Conservation (phyloP, 2,888 invertebrate species). For the Melitaea athalia region DNA sequence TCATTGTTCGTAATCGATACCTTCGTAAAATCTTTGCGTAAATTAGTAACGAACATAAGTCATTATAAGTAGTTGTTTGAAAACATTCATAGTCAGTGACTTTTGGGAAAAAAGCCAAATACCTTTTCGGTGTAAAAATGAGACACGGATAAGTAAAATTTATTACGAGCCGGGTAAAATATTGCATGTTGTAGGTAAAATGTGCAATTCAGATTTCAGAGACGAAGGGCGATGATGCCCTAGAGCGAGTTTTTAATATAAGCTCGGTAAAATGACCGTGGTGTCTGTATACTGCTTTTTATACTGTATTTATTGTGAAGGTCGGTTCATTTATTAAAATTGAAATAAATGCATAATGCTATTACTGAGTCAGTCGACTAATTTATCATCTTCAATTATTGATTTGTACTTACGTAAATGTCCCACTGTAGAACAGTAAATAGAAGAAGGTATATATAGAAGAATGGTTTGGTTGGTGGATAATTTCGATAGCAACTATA, state of each 20-base stretch:
- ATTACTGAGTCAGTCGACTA: conserved; percentile 9
- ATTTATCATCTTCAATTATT: background rate
- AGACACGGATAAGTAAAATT: conserved; percentile 57
- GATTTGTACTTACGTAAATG: background rate
- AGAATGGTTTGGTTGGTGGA: too few relatives aligned
- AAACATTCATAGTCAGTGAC: conserved; percentile 43
- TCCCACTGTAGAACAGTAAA: too few relatives aligned
- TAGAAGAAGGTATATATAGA: too few relatives aligned
- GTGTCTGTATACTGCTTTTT: conserved; percentile 38
- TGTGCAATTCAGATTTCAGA: conserved; percentile 54
- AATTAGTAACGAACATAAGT: conserved; percentile 25
- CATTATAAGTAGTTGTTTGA: conserved; percentile 43
- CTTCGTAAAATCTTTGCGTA: background rate
- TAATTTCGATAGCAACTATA: too few relatives aligned
- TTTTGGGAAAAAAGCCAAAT: conserved; percentile 35
- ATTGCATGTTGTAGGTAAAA: conserved; percentile 62
- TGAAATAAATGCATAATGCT: conserved; percentile 25
- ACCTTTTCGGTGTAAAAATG: conserved; percentile 60
- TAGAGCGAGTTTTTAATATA: conserved; percentile 62
- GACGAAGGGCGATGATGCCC: conserved; percentile 66
- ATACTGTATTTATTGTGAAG: conserved; percentile 40
- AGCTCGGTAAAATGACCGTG: conserved; percentile 43
- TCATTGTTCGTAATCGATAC: background rate
- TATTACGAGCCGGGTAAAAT: conserved; percentile 64
- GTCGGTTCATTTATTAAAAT: conserved; percentile 36